Evolutionary conservation across 37 sponge, comb jelly and placozoan genomes (phyloP).

Genomic region (Agelas oroides): DNA sequence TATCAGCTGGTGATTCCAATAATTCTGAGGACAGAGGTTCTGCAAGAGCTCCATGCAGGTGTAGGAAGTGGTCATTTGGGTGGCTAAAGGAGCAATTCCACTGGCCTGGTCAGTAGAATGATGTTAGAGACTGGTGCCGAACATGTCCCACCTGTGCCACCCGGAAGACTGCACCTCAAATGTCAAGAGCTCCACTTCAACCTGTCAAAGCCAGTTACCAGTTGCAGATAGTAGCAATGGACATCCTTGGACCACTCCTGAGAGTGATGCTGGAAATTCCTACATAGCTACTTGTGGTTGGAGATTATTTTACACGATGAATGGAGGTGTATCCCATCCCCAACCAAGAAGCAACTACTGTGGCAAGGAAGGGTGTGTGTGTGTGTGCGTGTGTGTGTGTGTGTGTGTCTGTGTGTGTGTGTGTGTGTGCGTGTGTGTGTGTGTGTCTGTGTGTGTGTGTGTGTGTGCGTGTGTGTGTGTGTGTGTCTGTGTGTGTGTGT

Average conservation of each 20-base stretch:
- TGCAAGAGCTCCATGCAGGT: conserved; percentile 2
- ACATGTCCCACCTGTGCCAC: not conserved
- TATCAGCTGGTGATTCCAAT: conserved; percentile 43
- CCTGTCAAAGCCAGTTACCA: not conserved
- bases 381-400: not conserved
- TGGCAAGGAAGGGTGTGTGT: too few relatives aligned
- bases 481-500: too few relatives aligned
- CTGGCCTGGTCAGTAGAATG: conserved; percentile 1
- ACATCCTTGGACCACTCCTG: conserved; percentile 16
- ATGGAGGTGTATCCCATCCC: not conserved
- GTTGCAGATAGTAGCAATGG: conserved; percentile 4
- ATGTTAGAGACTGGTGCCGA: conserved; percentile 10
- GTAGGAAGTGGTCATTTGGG: not conserved
- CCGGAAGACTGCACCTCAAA: not conserved
- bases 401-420: too few relatives aligned
- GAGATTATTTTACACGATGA: conserved; percentile 15
- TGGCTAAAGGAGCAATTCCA: not conserved
- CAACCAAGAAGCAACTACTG: not conserved
- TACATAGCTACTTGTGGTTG: not conserved
- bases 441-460: too few relatives aligned
- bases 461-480: too few relatives aligned
- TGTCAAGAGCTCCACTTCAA: not conserved
- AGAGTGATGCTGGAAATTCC: not conserved
- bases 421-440: too few relatives aligned
- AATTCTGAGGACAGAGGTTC: not conserved